phyloP scores from a whole-genome alignment of 2,113 vertebrate genomes.

The human (Homo sapiens) region GRCh38 chr9:120198501-120199000 shows the following conservation, averaged over 20 bases:
- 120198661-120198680: not conserved
- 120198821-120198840: not conserved
- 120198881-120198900: not conserved
- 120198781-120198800: not conserved
- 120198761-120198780: not conserved
- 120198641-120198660: too few relatives aligned
- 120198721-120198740: not conserved
- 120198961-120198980: not conserved
- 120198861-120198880: not conserved
- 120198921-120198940: not conserved
- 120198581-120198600: not conserved
- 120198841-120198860: not conserved
- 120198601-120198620: not conserved
- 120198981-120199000: not conserved
- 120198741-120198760: not conserved
- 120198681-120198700: not conserved
- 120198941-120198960: not conserved
- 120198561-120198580: not conserved
- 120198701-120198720: not conserved
- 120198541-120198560: not conserved
- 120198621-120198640: not conserved
- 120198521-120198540: rapidly evolving
- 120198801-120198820: too few relatives aligned
- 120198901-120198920: too few relatives aligned
- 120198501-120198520: not conserved